Evolutionary conservation across 30 jellyfish, hydroid and myxozoan genomes (phyloP).

Genomic region (Turritopsis rubra): DNA sequence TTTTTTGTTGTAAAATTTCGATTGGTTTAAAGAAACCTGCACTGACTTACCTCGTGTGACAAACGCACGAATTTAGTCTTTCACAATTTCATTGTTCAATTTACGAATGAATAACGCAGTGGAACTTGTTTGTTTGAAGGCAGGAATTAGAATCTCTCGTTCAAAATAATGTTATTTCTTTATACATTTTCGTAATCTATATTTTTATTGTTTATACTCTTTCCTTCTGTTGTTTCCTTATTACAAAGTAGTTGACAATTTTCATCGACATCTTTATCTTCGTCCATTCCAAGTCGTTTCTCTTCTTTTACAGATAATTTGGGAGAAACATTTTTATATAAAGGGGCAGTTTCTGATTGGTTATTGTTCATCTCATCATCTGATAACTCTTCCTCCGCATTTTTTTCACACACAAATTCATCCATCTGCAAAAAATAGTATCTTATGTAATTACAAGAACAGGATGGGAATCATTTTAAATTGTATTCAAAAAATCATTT

Average conservation of each 20-base stretch:
- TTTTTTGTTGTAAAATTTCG: too few relatives aligned
- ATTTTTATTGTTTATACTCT: not conserved
- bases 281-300: not conserved
- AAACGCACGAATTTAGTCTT: too few relatives aligned
- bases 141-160: too few relatives aligned
- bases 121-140: too few relatives aligned
- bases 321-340: not conserved
- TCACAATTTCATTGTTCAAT: too few relatives aligned
- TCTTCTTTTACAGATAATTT: not conserved
- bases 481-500: too few relatives aligned
- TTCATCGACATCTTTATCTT: constrained; percentile 4
- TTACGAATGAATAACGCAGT: too few relatives aligned
- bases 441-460: not conserved
- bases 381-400: not conserved
- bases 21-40: too few relatives aligned
- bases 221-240: not conserved
- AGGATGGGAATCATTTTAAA: not conserved
- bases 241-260: not conserved
- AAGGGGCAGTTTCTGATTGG: not conserved
- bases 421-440: not conserved
- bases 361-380: constrained; percentile 13
- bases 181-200: constrained; percentile 3
- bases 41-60: too few relatives aligned
- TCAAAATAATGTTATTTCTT: too few relatives aligned
- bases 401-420: constrained; percentile 7